Evolutionary conservation across 2,888 invertebrate genomes (phyloP), one percentile per base, ranked within the genome.

Genomic region (Micropterix aruncella): DNA sequence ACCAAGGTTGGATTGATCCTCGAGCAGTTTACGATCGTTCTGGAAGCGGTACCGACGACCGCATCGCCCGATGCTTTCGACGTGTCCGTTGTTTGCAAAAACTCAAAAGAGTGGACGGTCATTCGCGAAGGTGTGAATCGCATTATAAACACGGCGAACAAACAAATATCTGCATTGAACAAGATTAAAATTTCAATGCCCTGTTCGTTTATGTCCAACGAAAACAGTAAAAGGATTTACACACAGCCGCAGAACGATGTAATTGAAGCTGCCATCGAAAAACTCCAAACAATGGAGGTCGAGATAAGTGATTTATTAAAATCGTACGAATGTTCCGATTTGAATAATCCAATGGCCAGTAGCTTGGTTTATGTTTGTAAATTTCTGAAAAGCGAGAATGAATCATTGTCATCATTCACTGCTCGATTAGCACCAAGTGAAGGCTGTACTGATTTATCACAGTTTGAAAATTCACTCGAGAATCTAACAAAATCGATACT

Each of bases 11-110:
- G 67, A 37, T 65, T 76, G 45, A 65, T 78, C 7, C 61, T 86
- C 17, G 77, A 80, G 50, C 89, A 91, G 56, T 78, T 83, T 52
- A 62, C 68, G 45, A 59, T 84, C 2, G 62, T 88, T 16, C 57
- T 90, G 1, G 72, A 79, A 53, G 76, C 67, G 1, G 60, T 61
- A 19, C 70, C 70, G 15, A 65, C 64, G 50, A 55, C 57, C 47
- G 53, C 49, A 2, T 17, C 62, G 0, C 51, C 52, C 37, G 46
- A 55, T 1, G 55, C 57, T 17, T 45, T 36, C 46, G 52, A 51
- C 2, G 63, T 63, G 48, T 63, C 65, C 42, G 70, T 71, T 36
- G 71, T 71, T 48, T 65, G 58, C 48, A 63, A 62, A 53, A 60
- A 66, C 19, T 65, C 56, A 36, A 63, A 66, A 0, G 63, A 65